Evolutionary conservation across 2,113 vertebrate genomes (phyloP).

Genomic region (Syngnathoides biaculeatus): DNA sequence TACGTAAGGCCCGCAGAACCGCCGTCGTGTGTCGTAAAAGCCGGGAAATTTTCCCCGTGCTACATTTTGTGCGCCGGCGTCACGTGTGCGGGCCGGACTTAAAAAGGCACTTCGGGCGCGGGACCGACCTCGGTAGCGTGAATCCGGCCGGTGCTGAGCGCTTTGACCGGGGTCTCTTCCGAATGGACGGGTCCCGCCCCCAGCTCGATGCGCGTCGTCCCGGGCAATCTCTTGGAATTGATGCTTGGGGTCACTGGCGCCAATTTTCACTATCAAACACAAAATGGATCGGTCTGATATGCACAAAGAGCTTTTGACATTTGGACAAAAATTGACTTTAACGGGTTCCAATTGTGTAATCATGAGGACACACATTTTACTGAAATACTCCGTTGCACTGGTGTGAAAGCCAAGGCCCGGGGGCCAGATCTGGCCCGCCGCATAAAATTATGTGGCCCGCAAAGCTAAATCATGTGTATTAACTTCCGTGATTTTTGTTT

Average conservation of each 20-base stretch:
- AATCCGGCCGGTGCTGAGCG: constrained; percentile 71
- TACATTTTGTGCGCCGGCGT: neutral
- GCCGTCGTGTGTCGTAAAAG: constrained; percentile 33
- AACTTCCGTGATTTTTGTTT: no score
- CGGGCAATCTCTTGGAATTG: constrained; percentile 81
- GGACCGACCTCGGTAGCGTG: constrained; percentile 73
- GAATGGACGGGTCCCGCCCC: constrained; percentile 73
- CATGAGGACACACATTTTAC: no score
- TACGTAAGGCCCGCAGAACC: constrained; percentile 50
- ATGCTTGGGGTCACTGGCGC: constrained; percentile 73
- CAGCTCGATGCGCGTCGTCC: constrained; percentile 83
- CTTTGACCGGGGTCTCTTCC: constrained; percentile 77
- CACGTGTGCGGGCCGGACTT: neutral
- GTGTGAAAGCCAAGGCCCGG: no score
- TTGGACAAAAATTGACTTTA: neutral
- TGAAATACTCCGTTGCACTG: no score
- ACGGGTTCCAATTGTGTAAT: neutral
- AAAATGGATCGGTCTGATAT: no score
- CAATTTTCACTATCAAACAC: constrained; percentile 74
- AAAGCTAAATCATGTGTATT: no score
- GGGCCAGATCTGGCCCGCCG: no score
- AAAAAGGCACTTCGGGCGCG: no score
- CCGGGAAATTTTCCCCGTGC: constrained; percentile 6
- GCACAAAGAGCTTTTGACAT: neutral
- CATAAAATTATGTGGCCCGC: no score